Percentiles rank a stretch among this genome's conserved stretches.
phyloP scores from a whole-genome alignment of 2,888 invertebrate species.

The Gymnoscelis rufifasciata region DNA sequence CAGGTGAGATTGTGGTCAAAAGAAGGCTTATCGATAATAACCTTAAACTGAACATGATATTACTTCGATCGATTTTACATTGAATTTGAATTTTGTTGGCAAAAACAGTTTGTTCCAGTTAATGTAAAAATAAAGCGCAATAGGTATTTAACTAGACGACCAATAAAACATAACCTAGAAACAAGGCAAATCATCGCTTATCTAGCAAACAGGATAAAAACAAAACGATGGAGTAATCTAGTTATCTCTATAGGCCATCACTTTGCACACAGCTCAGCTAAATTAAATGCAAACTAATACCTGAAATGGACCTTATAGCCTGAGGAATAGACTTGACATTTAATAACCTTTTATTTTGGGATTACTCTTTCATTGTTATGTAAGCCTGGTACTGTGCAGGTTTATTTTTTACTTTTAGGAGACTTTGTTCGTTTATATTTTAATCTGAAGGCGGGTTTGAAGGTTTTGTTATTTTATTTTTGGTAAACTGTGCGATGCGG shows the following conservation, averaged over 20 bases:
- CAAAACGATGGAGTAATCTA: conserved; percentile 6
- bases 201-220: neutral
- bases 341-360: conserved; percentile 31
- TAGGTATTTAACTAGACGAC: no score
- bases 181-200: neutral
- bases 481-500: no score
- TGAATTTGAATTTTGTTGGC: no score
- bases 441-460: no score
- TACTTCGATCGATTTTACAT: no score
- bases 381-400: conserved; percentile 9
- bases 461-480: no score
- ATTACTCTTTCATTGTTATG: conserved; percentile 20
- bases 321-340: conserved; percentile 23
- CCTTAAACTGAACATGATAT: no score
- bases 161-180: neutral
- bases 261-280: conserved; percentile 50
- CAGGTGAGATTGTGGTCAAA: no score
- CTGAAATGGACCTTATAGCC: conserved; percentile 43
- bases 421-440: no score
- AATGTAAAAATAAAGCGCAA: no score
- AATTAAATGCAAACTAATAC: conserved; percentile 74
- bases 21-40: no score
- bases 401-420: neutral
- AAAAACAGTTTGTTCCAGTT: no score
- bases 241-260: conserved; percentile 4